Evolutionary conservation across 2,113 vertebrate genomes (phyloP).

Genomic region (Melozone crissalis): DNA sequence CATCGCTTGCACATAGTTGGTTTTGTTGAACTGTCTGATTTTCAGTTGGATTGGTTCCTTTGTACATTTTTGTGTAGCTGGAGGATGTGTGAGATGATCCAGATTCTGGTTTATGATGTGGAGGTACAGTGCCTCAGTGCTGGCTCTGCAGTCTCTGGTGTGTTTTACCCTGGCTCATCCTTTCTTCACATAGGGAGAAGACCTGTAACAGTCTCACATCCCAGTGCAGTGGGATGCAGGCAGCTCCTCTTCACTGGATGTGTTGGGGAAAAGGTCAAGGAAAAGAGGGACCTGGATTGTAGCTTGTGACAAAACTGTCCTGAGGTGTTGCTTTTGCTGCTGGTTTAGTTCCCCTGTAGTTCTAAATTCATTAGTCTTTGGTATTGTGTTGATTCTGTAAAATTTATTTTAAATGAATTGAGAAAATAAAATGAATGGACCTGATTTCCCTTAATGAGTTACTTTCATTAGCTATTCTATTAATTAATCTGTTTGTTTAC

Average conservation of each 20-base stretch:
- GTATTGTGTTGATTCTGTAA: background rate
- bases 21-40: background rate
- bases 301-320: background rate
- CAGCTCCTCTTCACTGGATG: background rate
- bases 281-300: background rate
- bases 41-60: background rate
- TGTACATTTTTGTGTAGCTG: background rate
- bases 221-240: background rate
- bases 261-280: background rate
- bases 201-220: too few species aligned
- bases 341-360: background rate
- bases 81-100: background rate
- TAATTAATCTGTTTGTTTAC: background rate
- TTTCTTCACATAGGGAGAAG: background rate
- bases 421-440: background rate
- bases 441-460: background rate
- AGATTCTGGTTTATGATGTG: background rate
- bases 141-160: background rate
- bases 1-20: rapidly evolving
- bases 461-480: background rate
- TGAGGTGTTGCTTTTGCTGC: background rate
- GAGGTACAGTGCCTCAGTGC: background rate
- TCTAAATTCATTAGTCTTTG: background rate
- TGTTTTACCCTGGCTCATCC: background rate
- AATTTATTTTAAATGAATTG: background rate